A percentile compares a stretch with the other conserved stretches of the same genome.
These are phyloP conservation scores for Cosmorhoe ocellata DNA, from an alignment of 2,888 invertebrate genomes.

Conservation along the genomic window DNA sequence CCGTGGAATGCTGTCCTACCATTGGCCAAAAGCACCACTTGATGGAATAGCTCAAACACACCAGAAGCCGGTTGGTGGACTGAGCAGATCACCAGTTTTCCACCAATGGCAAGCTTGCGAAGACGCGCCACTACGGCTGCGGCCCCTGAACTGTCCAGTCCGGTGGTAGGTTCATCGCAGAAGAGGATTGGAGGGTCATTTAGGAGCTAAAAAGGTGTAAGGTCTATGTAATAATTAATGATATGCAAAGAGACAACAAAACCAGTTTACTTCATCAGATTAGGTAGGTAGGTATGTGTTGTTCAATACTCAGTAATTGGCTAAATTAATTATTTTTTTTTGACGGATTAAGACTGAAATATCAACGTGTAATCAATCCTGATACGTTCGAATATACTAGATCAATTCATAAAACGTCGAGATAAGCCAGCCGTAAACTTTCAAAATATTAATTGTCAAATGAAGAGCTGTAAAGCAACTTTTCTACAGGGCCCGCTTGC, in stretches of 20 bases:
- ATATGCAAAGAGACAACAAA: background rate
- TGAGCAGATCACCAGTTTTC: slow-evolving; percentile 92
- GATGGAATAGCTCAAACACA: slow-evolving; percentile 91
- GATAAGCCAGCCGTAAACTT: no score
- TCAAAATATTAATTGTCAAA: no score
- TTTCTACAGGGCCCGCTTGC: no score
- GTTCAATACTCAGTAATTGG: no score
- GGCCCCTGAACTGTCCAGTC: slow-evolving; percentile 95
- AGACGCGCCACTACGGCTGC: slow-evolving; percentile 89
- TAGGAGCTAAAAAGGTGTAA: slow-evolving; percentile 83
- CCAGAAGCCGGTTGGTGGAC: slow-evolving; percentile 96
- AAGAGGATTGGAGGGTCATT: slow-evolving; percentile 94
- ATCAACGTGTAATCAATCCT: no score
- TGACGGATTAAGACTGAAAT: no score
- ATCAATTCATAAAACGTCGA: no score
- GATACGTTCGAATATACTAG: no score
- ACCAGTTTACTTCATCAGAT: no score
- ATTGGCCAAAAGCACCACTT: slow-evolving; percentile 88
- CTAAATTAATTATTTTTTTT: no score
- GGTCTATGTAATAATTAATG: background rate
- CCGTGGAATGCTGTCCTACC: slow-evolving; percentile 92
- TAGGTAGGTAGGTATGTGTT: no score
- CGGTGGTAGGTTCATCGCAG: slow-evolving; percentile 97
- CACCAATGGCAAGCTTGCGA: slow-evolving; percentile 83
- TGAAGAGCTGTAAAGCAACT: no score